phyloP scores from a whole-genome alignment of 2,113 vertebrate genomes.

The Climacteris rufus region DNA sequence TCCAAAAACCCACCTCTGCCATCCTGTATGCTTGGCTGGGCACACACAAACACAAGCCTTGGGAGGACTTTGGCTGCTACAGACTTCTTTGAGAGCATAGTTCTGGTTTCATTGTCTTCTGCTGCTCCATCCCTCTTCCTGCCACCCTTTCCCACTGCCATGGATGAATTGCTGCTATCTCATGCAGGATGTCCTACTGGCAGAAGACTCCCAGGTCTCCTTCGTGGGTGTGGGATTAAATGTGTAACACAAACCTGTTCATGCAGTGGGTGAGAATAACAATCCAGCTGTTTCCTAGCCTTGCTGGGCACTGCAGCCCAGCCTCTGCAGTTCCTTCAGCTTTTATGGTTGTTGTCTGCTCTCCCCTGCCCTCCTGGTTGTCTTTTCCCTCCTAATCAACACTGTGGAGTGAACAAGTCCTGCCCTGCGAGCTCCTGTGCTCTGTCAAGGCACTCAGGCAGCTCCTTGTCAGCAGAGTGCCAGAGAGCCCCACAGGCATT shows the following conservation, averaged over 20 bases:
- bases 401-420: background rate
- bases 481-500: background rate
- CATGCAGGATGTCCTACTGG: rapidly evolving
- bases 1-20: background rate
- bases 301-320: background rate
- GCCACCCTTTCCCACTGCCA: background rate
- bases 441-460: background rate
- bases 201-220: background rate
- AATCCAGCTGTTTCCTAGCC: background rate
- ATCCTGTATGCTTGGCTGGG: background rate
- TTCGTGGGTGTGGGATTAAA: rapidly evolving
- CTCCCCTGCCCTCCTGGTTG: background rate
- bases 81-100: background rate
- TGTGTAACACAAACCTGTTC: no score
- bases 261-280: rapidly evolving
- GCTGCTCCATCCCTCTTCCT: background rate
- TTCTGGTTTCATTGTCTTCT: background rate
- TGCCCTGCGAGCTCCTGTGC: background rate
- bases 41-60: background rate
- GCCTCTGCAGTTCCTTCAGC: background rate
- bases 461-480: slow-evolving; percentile 23
- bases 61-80: background rate
- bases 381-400: background rate
- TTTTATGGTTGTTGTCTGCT: background rate
- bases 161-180: background rate